Evolutionary conservation across 2,797 vertebrate species (phyloP).

Genomic region (Myripristis jacobus): DNA sequence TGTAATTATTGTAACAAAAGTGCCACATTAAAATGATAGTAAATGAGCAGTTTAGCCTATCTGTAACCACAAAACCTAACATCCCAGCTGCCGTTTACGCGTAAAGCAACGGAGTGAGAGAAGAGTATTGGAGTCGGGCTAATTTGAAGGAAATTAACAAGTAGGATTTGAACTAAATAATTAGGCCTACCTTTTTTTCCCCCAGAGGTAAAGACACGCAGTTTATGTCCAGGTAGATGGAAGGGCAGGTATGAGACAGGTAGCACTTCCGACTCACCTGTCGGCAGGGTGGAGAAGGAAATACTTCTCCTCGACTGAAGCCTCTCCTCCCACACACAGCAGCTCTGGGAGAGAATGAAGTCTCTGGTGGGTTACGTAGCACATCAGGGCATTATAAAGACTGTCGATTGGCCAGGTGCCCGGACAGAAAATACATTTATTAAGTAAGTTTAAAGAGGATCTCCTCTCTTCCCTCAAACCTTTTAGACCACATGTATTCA

Average conservation of each 20-base stretch:
- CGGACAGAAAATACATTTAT: background rate
- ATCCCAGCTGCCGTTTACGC: background rate
- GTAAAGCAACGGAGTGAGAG: background rate
- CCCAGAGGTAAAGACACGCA: background rate
- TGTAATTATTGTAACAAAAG: too few species aligned
- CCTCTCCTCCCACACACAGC: conserved; percentile 63
- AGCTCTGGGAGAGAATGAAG: conserved; percentile 11
- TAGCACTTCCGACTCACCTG: conserved; percentile 55
- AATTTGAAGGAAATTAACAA: background rate
- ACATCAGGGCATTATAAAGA: conserved; percentile 3
- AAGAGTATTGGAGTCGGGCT: background rate
- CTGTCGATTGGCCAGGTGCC: background rate
- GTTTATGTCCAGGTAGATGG: background rate
- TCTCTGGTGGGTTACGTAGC: conserved; percentile 29
- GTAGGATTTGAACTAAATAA: background rate
- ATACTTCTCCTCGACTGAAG: conserved; percentile 38
- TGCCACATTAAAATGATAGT: too few species aligned
- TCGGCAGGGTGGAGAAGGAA: conserved; percentile 59
- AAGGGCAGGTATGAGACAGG: conserved; percentile 15
- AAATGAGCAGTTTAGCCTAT: too few species aligned
- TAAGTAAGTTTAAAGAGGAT: background rate
- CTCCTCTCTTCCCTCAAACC: too few species aligned
- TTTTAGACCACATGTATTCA: too few species aligned
- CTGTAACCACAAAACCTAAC: too few species aligned
- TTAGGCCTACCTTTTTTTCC: conserved; percentile 57